phyloP scores from a whole-genome alignment of 2,113 vertebrate genomes.

The Platanista minor region DNA sequence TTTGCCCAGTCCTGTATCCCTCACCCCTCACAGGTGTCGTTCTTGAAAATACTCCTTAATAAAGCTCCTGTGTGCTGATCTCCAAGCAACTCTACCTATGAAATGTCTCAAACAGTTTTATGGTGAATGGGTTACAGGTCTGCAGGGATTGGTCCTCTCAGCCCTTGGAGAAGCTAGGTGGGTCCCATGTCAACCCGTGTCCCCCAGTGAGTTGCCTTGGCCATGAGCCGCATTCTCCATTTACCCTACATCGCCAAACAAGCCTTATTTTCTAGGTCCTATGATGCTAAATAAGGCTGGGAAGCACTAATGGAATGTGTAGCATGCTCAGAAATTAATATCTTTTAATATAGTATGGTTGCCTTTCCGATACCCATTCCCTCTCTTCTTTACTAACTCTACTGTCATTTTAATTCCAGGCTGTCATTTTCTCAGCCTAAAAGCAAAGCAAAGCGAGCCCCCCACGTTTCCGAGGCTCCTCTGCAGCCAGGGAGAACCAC shows the following conservation, averaged over 20 bases:
- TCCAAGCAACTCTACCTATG: no score
- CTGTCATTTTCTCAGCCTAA: neutral
- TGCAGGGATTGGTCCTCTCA: neutral
- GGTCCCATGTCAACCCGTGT: rapidly evolving
- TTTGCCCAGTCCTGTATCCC: neutral
- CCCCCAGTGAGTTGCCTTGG: neutral
- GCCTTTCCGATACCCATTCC: neutral
- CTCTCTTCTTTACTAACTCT: neutral
- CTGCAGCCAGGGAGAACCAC: neutral
- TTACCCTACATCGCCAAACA: neutral
- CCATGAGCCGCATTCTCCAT: neutral
- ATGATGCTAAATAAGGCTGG: neutral
- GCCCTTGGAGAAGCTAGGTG: neutral
- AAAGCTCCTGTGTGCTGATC: rapidly evolving
- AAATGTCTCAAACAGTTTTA: neutral
- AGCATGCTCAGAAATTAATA: neutral
- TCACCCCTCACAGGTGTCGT: neutral
- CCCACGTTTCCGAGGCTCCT: neutral
- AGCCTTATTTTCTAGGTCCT: neutral
- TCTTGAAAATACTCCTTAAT: neutral
- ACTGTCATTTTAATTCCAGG: neutral
- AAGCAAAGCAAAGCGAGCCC: neutral
- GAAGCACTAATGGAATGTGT: neutral
- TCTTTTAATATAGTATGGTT: neutral
- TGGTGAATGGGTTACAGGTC: neutral